Percentiles rank a stretch among this genome's conserved stretches.
Conservation (phyloP, 2,888 invertebrate genomes). For the Nomada fucata region DNA sequence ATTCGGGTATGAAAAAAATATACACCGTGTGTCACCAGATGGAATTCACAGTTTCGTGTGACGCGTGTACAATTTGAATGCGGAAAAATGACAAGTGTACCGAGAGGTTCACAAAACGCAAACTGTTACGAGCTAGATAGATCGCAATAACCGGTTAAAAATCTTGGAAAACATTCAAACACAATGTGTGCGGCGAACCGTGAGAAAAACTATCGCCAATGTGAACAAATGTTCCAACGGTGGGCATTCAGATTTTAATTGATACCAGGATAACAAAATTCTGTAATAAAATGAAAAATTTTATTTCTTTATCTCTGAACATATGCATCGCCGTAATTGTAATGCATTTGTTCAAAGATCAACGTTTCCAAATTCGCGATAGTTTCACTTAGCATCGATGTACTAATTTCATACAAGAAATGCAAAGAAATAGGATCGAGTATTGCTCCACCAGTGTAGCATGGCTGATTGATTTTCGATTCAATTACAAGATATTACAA, state of each 20-base stretch:
- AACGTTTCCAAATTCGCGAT: conserved; percentile 9
- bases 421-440: conserved; percentile 36
- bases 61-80: not conserved
- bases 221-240: not conserved
- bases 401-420: conserved; percentile 28
- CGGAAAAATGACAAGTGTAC: not conserved
- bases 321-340: not conserved
- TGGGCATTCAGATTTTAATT: not conserved
- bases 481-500: not conserved
- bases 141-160: not conserved
- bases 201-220: conserved; percentile 14
- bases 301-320: conserved; percentile 1
- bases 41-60: not conserved
- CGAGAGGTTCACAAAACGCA: not conserved
- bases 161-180: conserved; percentile 4
- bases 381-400: conserved; percentile 20
- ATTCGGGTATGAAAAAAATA: not conserved
- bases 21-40: not conserved
- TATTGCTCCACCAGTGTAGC: conserved; percentile 34
- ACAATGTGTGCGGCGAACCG: not conserved
- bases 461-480: conserved; percentile 10
- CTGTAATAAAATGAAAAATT: not conserved
- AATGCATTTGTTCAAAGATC: not conserved
- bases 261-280: not conserved
- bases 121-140: not conserved